A percentile compares a stretch with the other conserved stretches of the same genome.
phyloP scores from a whole-genome alignment of 2,797 vertebrate species.

The Pipistrellus pygmaeus region DNA sequence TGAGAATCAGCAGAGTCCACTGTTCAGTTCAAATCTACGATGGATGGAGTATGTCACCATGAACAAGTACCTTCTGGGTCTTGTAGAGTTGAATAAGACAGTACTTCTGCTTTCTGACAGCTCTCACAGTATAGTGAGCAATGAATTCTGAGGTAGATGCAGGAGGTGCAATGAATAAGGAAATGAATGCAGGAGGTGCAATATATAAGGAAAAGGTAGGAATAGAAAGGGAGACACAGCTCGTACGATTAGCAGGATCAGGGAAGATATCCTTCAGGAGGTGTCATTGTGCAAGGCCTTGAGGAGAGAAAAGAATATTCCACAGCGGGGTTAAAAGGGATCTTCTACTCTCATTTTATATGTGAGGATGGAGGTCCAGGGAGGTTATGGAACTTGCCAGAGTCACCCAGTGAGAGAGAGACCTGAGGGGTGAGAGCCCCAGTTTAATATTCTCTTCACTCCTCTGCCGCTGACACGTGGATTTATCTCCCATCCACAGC shows the following conservation, averaged over 20 bases:
- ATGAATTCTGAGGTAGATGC: not conserved
- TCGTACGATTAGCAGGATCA: not conserved
- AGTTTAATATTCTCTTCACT: not conserved
- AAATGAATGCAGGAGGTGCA: slow-evolving; percentile 12
- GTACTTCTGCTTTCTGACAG: not conserved
- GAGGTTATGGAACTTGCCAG: not conserved
- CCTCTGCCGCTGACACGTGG: not conserved
- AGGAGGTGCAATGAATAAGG: not conserved
- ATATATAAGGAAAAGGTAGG: slow-evolving; percentile 1
- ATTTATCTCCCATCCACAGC: not conserved
- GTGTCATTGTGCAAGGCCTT: not conserved
- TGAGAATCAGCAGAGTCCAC: not conserved
- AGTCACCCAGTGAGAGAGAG: not conserved
- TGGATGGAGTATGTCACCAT: not conserved
- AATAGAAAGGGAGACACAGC: slow-evolving; percentile 16
- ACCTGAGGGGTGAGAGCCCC: not conserved
- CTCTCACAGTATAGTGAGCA: not conserved
- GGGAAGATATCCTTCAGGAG: slow-evolving; percentile 15
- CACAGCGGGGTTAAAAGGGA: not conserved
- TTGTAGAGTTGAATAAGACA: not conserved
- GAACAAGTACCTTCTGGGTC: not conserved
- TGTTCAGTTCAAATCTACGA: not conserved
- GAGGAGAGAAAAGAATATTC: not conserved
- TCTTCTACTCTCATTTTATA: slow-evolving; percentile 38
- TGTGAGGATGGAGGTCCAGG: not conserved